Evolutionary conservation across 1,140 invertebrate genomes (phyloP).

Genomic region (Lordiphosa clarofinis): DNA sequence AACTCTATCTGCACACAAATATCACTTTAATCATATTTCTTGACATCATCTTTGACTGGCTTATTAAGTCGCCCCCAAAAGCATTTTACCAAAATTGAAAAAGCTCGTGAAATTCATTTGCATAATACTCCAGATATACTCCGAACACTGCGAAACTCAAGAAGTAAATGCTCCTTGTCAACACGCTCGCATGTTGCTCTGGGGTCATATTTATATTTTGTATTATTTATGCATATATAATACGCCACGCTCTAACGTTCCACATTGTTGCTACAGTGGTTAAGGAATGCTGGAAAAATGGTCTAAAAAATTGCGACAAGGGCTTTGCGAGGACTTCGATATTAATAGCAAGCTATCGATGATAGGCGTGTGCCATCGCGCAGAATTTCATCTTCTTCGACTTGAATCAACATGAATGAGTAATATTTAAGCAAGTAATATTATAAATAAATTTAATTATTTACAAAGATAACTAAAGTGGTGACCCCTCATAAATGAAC

Average conservation of each 20-base stretch:
- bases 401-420: too few relatives aligned
- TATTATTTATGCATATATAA: slow-evolving; percentile 69
- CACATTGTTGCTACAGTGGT: slow-evolving; percentile 12
- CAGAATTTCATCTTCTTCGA: too few relatives aligned
- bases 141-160: slow-evolving; percentile 10
- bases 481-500: too few relatives aligned
- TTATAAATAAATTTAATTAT: too few relatives aligned
- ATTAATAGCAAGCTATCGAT: too few relatives aligned
- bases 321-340: too few relatives aligned
- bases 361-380: too few relatives aligned
- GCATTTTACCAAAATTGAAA: slow-evolving; percentile 73
- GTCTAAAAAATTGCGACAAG: too few relatives aligned
- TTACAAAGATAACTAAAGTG: too few relatives aligned
- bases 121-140: slow-evolving; percentile 51
- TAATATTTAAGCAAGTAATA: too few relatives aligned
- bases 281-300: background rate
- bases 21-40: slow-evolving; percentile 68
- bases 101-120: slow-evolving; percentile 71
- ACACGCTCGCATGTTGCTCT: slow-evolving; percentile 31
- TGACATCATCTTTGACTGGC: slow-evolving; percentile 23
- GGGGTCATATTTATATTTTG: slow-evolving; percentile 62
- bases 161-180: slow-evolving; percentile 25
- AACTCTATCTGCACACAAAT: slow-evolving; percentile 59
- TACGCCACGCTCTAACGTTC: slow-evolving; percentile 7
- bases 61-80: slow-evolving; percentile 40